Base-by-base conservation (phyloP, 2,113 vertebrate species). In the Oncorhynchus nerka region DNA sequence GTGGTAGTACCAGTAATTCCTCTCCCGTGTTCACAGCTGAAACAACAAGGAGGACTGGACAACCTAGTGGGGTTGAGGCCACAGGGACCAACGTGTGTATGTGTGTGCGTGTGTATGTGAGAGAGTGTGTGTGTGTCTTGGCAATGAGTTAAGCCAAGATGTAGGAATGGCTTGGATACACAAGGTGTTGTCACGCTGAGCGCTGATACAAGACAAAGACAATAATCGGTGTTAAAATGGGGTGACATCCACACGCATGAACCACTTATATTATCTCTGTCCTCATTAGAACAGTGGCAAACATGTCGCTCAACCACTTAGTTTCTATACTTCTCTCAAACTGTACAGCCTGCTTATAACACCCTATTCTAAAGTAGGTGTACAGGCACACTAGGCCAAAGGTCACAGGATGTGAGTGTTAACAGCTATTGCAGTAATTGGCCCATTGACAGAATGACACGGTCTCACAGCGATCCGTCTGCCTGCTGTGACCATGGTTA, bases 381-480 rank as follows among this genome's bases (percentile, higher is more conserved):
- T 55, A 19, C 51, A 55, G 13, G 15, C 13, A 68, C 66, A 68
- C 15, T 34, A 22, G n/a, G 59, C 59, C 59, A 62, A 62, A 20
- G 59, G 19, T n/a, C 22, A 16, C 11, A 24, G 8, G 39, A 70
- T 1, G 30, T 1, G 30, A 77, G 70, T 69, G 73, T 83, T 85
- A 81, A 59, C 45, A 55, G 65, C 76, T 6, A 49, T 72, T n/a
- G 13, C 13, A 73, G 68, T 69, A 76, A 85, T 78, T 75, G 26
- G 39, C 26, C 5, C 4, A 80, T 80, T 72, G 79, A 49, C 80
- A 78, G 78, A 34, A 34, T 49, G 20, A 22, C 68, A 16, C 72
- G 73, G 77, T 32, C 28, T 64, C 77, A 81, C 66, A 39, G 80
- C 74, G 78, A 74, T 73, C 55, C 30, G 22, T 75, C 76, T 65